These are phyloP conservation scores for Champsocephalus esox DNA, from an alignment of 2,797 vertebrate genomes.

Conservation along the genomic window DNA sequence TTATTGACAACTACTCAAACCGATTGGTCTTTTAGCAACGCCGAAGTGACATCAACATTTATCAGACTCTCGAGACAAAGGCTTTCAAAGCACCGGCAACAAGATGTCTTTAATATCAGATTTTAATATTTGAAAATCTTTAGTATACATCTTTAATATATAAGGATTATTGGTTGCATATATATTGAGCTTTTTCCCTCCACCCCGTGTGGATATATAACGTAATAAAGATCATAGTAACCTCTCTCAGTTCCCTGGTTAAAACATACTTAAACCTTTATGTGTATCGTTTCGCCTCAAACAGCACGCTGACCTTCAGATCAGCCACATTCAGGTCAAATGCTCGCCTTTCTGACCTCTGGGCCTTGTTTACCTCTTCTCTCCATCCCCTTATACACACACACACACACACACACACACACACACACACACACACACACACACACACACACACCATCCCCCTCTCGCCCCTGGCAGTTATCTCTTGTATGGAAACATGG, in stretches of 20 bases:
- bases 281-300: neutral
- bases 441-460: constrained; percentile 13
- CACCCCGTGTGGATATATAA: too few relatives aligned
- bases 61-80: too few relatives aligned
- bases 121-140: too few relatives aligned
- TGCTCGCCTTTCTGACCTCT: constrained; percentile 23
- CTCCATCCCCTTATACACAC: neutral
- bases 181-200: too few relatives aligned
- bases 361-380: constrained; percentile 41
- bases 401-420: constrained; percentile 9
- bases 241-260: neutral
- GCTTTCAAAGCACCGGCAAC: too few relatives aligned
- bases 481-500: constrained; percentile 68
- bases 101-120: too few relatives aligned
- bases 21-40: too few relatives aligned
- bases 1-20: too few relatives aligned
- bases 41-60: too few relatives aligned
- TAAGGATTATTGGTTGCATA: too few relatives aligned
- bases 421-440: neutral
- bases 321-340: constrained; percentile 54
- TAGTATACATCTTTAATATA: too few relatives aligned
- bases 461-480: constrained; percentile 41
- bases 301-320: constrained; percentile 45
- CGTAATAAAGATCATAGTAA: neutral
- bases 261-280: neutral